Evolutionary conservation across 2,113 vertebrate genomes (phyloP), one percentile per base, ranked within the genome.

Genomic region (Strix uralensis): DNA sequence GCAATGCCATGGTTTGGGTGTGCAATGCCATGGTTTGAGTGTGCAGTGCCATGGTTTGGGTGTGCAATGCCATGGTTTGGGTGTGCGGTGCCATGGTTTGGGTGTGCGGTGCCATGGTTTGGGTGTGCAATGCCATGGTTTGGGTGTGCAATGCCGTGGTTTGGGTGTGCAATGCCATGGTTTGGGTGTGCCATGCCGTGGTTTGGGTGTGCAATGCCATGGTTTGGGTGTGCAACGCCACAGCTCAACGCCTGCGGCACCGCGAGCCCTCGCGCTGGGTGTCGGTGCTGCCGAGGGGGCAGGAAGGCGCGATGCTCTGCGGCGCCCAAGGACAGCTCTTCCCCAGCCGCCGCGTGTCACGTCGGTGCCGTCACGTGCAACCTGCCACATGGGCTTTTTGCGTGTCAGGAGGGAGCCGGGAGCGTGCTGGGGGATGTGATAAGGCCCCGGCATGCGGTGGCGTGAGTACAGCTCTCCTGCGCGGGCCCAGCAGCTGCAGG

Each of bases 361-460:
- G 1, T 5, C 10, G 29, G 15, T 46, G 85, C 71, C 11, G 8
- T 18, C 92, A 9, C 13, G 14, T 25, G 40, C 52, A 1, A n/a
- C 42, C 54, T 11, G 26, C 78, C 90, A 81, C 78, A 49, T 81
- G 92, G 69, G 88, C 65, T 15, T 14, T n/a, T 88, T 2, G 87
- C 87, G 90, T 94, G 95, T 65, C 74, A 66, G 81, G 15, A 25
- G 54, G 74, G 58, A 72, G 59, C 54, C 15, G 14, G 1, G 84
- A 66, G 74, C 32, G 70, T 94, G 94, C 77, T 1, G 84, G 25
- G 72, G 88, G 89, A 13, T 32, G 89, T 3, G 86, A 83, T 71
- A 52, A 75, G 92, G 51, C 46, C 89, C 66, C 86, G 22, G 92
- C 82, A 84, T 29, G 82, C 63, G 52, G 72, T 92, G 92, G 54